Base-by-base conservation (phyloP, 2,888 invertebrate species). In the Lithophane ornitopus region DNA sequence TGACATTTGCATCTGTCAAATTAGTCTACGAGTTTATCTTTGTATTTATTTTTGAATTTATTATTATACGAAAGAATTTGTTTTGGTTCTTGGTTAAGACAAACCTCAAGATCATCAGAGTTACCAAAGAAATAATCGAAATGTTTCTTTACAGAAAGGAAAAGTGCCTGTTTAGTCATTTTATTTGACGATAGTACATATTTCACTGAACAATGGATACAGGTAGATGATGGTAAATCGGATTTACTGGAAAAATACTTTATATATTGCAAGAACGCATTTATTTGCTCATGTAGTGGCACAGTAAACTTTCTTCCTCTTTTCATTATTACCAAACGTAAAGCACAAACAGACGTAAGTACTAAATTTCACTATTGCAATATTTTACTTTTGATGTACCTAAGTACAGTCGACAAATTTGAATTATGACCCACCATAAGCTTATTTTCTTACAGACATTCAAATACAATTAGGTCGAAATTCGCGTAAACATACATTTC, bases 161-260 rank as follows among this genome's bases (percentile, higher is more conserved):
- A n/a, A n/a, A n/a, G n/a, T n/a, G n/a, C n/a, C n/a, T n/a, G n/a
- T 34, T 59, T 34, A 59, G 59, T 34, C 22, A 59, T 59, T 34
- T 59, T 59, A 59, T 22, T 59, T 59, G 34, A 59, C 1, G 28
- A 58, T 28, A 59, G 19, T 3, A 59, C 34, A 19, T 59, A 59
- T 59, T 34, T 59, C 34, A 19, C 34, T 59, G 59, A 59, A 59
- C 4, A 59, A 62, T 62, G 61, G 39, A 62, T 62, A n/a, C 61
- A 14, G n/a, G 61, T 39, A 61, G 61, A 61, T 62, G 22, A n/a
- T 62, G 61, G 61, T 62, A 62, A 62, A 62, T 62, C 7, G 61
- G 22, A 62, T 2, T 62, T 62, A 62, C 6, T 62, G 11, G 39
- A 62, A 62, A 62, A 62, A 62, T 39, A 62, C n/a, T 39, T 39